Evolutionary conservation across 2,888 invertebrate species (phyloP).

Genomic region (Tupiocoris notatus): DNA sequence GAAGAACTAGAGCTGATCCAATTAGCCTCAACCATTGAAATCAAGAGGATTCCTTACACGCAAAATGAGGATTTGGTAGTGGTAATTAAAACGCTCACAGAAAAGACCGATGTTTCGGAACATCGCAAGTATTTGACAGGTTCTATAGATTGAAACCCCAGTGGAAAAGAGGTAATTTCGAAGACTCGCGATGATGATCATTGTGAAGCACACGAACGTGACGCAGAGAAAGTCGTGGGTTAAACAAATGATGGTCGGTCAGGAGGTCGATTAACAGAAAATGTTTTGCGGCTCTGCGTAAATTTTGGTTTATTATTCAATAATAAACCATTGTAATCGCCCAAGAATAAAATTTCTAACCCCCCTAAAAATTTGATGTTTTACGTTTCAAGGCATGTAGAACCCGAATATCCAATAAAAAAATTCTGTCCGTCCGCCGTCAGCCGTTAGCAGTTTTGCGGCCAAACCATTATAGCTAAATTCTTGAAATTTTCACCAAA

Average conservation of each 20-base stretch:
- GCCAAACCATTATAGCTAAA: no score
- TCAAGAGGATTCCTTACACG: neutral
- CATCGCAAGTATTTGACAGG: neutral
- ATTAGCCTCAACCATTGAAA: neutral
- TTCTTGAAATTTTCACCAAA: no score
- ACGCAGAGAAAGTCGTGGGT: neutral
- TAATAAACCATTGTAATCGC: no score
- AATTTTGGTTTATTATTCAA: no score
- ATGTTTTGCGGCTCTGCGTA: no score
- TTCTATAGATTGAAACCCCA: neutral
- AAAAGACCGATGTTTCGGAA: neutral
- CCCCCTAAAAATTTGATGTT: no score
- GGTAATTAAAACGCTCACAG: neutral
- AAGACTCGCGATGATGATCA: neutral
- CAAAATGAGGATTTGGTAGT: neutral
- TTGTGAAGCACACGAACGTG: neutral
- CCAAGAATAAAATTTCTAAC: no score
- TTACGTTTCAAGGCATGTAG: no score
- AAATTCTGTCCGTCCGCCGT: no score
- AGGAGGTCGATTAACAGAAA: no score
- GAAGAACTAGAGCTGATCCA: neutral
- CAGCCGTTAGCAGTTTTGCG: no score
- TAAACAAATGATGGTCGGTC: neutral
- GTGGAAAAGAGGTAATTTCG: neutral
- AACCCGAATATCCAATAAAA: no score